Base-by-base conservation (phyloP, 2,797 vertebrate genomes). In the Hippocampus kuda region DNA sequence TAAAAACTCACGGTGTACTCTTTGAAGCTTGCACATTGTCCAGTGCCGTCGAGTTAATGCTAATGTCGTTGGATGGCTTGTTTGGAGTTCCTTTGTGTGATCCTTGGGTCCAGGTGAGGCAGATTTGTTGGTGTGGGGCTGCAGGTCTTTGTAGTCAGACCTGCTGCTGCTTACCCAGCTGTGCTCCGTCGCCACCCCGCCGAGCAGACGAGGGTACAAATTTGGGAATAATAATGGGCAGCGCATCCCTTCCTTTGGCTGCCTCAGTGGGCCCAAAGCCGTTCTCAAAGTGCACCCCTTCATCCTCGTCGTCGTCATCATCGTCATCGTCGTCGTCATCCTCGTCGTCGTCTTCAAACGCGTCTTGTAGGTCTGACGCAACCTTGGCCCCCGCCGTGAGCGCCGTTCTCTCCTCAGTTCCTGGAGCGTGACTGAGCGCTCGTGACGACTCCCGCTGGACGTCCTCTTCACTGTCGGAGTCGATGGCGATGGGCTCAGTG, bases 131-230 rank as follows among this genome's bases (percentile, higher is more conserved):
- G 79, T 68, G 53, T 75, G 72, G 72, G 59, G 59, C 59, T 72
- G 80, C 74, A 78, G 76, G 76, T 51, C 80, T 66, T 22, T 46
- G n/a, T 67, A 57, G 75, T 89, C 80, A 84, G 67, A 93, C 94
- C 85, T 97, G 93, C 81, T 97, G 93, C 81, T 97, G 96, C 85
- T 95, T 93, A 72, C 93, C 94, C 78, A 97, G 91, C 71, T 83
- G 87, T 46, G 83, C 78, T 44, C 77, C 87, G 81, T 77, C 92
- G 90, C 78, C 91, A 85, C 0, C 89, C 87, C 87, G 93, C 86
- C 80, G 91, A 73, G 86, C 86, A 1, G 88, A 83, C 0, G 93
- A 94, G 83, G 88, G 95, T 80, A 89, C 93, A 88, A 94, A 88
- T 88, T 93, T 92, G 89, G 94, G 93, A 88, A 94, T 27, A 81